Base-by-base conservation (phyloP, 2,113 vertebrate species). In the Periophthalmodon schlosseri region DNA sequence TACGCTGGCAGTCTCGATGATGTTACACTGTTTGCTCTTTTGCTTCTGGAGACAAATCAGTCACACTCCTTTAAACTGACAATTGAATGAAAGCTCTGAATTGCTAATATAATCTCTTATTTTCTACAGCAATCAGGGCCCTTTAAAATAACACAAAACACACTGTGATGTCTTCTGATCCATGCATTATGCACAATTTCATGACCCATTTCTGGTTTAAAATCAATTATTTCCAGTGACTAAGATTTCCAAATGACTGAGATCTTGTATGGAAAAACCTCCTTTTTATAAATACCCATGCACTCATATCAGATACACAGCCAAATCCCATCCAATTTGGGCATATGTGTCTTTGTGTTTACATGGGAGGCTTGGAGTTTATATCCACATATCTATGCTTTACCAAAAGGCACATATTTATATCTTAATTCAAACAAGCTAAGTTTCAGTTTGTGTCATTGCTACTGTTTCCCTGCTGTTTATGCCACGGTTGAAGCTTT, bases 371-470 rank as follows among this genome's bases (percentile, higher is more conserved):
- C 21, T 11, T 67, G 12, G 50, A 36, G 33, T 61, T 28, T 20
- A 46, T 33, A 6, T 0, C 15, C 3, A 63, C 49, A 46, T 66
- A 68, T 77, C 68, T 50, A 73, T 5, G 20, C 34, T 72, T 75
- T 75, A 68, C 73, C 34, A 71, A 44, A 70, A 78, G 68, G 18
- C 12, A 44, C 3, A 10, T 28, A 60, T 74, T 76, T 68, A 47
- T 52, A 47, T n/a, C 28, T 72, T 16, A 18, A 56, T 36, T 52
- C 34, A 79, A 86, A 81, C 58, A 84, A 86, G 82, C 44, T n/a
- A 61, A 28, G 28, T 28, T 74, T 36, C 77, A 39, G 75, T 74
- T 81, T 76, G 33, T 73, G 23, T 15, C 24, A 2, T 5, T 28
- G 57, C 23, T 6, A 13, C 23, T 5, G 14, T 13, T 60, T 23